phyloP scores from a whole-genome alignment of 1,140 invertebrate species.

The Planococcus citri region DNA sequence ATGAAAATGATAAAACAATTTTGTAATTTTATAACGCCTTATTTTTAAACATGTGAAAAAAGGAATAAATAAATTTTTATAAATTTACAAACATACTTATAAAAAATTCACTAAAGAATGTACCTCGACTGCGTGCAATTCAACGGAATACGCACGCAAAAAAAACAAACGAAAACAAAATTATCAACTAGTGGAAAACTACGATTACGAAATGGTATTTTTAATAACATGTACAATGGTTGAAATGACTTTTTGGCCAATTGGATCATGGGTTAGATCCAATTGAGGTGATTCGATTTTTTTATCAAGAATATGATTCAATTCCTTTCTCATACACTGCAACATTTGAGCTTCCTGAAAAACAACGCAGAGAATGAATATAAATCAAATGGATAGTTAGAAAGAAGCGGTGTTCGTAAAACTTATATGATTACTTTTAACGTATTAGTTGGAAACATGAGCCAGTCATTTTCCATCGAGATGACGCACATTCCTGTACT shows the following conservation, averaged over 20 bases:
- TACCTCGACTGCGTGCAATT: no score
- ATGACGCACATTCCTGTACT: slow-evolving; percentile 60
- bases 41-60: background rate
- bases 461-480: slow-evolving; percentile 70
- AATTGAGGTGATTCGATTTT: slow-evolving; percentile 68
- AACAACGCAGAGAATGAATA: slow-evolving; percentile 24
- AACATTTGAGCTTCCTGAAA: slow-evolving; percentile 58
- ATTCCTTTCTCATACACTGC: slow-evolving; percentile 55
- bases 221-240: slow-evolving; percentile 48
- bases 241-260: slow-evolving; percentile 60
- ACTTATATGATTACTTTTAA: no score
- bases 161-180: no score
- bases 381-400: slow-evolving; percentile 20
- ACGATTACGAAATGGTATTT: background rate
- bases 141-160: no score
- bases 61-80: background rate
- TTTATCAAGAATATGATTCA: slow-evolving; percentile 59
- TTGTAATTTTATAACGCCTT: background rate
- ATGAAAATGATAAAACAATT: background rate
- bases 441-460: slow-evolving; percentile 60
- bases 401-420: slow-evolving; percentile 24
- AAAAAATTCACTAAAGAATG: no score
- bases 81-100: no score
- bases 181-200: background rate
- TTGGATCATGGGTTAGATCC: slow-evolving; percentile 58